Evolutionary conservation across 92 coral and sea anemone genomes (phyloP).

Genomic region (Palythoa heliodiscus): DNA sequence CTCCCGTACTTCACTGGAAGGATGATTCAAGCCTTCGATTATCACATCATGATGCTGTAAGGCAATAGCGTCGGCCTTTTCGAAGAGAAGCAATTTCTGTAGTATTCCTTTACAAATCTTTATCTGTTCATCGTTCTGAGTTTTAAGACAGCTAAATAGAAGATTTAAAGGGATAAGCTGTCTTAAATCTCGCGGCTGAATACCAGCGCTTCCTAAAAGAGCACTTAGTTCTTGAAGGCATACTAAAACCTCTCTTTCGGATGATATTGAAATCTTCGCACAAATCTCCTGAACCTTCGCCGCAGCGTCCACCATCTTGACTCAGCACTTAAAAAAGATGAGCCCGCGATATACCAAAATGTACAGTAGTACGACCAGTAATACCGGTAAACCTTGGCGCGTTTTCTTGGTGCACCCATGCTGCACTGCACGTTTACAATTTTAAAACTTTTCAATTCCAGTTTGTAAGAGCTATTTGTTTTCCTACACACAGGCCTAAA

Average conservation of each 20-base stretch:
- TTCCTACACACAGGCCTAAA: no score
- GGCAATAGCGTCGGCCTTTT: conserved; percentile 75
- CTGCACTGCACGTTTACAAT: no score
- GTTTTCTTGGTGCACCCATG: no score
- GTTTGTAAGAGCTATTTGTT: no score
- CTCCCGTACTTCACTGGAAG: conserved; percentile 86
- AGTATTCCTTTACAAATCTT: conserved; percentile 71
- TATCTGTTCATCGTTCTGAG: conserved; percentile 72
- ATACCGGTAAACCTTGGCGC: no score
- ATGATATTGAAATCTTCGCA: conserved; percentile 66
- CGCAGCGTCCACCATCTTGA: conserved; percentile 81
- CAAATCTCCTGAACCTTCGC: conserved; percentile 71
- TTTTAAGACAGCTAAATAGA: conserved; percentile 70
- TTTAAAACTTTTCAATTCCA: no score
- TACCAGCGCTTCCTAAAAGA: conserved; percentile 64
- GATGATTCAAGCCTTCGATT: conserved; percentile 92
- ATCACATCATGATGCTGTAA: conserved; percentile 82
- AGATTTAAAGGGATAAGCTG: conserved; percentile 61
- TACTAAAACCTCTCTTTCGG: conserved; percentile 55
- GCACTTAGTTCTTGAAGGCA: conserved; percentile 71
- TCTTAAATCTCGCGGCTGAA: conserved; percentile 64
- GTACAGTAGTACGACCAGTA: no score
- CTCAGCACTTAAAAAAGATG: not conserved
- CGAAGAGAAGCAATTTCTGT: conserved; percentile 78
- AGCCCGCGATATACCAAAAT: not conserved